Evolutionary conservation across 1,140 invertebrate species (phyloP).

Genomic region (Drosophila leontia): DNA sequence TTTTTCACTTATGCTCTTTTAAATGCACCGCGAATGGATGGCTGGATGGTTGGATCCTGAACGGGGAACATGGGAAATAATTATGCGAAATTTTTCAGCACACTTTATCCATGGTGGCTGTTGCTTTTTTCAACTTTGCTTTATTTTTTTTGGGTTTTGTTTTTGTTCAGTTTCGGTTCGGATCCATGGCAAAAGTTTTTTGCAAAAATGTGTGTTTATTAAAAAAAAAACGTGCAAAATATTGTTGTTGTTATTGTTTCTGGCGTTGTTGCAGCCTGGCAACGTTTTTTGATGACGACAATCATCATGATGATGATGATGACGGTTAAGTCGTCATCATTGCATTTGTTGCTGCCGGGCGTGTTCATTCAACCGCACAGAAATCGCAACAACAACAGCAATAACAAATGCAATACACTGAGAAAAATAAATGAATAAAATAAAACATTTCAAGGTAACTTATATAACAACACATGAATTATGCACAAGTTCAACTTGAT

Average conservation of each 20-base stretch:
- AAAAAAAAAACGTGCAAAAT: constrained; percentile 48
- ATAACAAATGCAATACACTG: constrained; percentile 8
- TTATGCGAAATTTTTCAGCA: constrained; percentile 78
- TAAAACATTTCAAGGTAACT: not conserved
- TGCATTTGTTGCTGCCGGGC: constrained; percentile 63
- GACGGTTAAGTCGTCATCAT: constrained; percentile 51
- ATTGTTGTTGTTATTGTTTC: constrained; percentile 35
- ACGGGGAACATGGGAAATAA: constrained; percentile 70
- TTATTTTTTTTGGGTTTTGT: constrained; percentile 19
- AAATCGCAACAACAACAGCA: constrained; percentile 66
- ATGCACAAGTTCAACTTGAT: not conserved
- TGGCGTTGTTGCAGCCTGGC: constrained; percentile 38
- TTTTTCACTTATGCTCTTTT: constrained; percentile 75
- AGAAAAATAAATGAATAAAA: not conserved
- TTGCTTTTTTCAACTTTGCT: constrained; percentile 25
- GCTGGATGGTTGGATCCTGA: constrained; percentile 9
- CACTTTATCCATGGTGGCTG: constrained; percentile 58
- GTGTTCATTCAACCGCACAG: constrained; percentile 83
- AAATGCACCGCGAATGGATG: constrained; percentile 40
- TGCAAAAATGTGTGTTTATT: constrained; percentile 70
- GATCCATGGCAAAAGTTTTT: constrained; percentile 56
- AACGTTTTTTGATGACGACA: constrained; percentile 23
- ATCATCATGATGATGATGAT: constrained; percentile 49
- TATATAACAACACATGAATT: not conserved
- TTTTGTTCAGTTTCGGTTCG: constrained; percentile 25